phyloP scores from a whole-genome alignment of 2,888 invertebrate species.

The Thysanoteuthis rhombus region DNA sequence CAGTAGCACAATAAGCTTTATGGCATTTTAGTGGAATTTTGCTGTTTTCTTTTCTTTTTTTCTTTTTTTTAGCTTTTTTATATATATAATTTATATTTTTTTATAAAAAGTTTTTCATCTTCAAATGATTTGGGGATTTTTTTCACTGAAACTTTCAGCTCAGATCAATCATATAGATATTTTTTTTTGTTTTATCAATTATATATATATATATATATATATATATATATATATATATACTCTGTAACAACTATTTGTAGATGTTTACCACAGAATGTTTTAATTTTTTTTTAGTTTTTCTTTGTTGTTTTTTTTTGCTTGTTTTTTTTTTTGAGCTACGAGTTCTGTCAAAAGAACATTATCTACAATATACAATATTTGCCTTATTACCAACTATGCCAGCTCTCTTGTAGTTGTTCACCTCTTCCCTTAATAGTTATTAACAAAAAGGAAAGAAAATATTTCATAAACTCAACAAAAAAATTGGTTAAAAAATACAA shows the following conservation, averaged over 20 bases:
- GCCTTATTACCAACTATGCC: not conserved
- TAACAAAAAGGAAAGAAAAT: not conserved
- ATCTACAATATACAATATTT: not conserved
- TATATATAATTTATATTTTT: no score
- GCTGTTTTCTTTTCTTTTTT: not conserved
- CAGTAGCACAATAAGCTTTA: conserved; percentile 12
- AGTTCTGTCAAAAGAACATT: not conserved
- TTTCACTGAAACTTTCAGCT: not conserved
- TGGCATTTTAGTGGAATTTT: conserved; percentile 12
- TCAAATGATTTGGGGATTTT: not conserved
- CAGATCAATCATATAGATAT: not conserved
- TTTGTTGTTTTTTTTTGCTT: not conserved
- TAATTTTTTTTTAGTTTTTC: no score
- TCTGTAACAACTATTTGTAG: not conserved
- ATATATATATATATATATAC: not conserved
- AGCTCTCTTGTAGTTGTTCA: not conserved
- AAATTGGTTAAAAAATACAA: not conserved
- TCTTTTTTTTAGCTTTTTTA: not conserved
- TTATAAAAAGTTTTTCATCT: not conserved
- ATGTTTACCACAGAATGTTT: no score
- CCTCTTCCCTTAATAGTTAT: not conserved
- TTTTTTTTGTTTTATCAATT: conserved; percentile 1
- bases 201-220: not conserved
- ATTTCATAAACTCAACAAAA: not conserved
- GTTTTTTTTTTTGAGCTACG: not conserved